phyloP scores from a whole-genome alignment of 2,888 invertebrate genomes.

The Opisthograptis luteolata region DNA sequence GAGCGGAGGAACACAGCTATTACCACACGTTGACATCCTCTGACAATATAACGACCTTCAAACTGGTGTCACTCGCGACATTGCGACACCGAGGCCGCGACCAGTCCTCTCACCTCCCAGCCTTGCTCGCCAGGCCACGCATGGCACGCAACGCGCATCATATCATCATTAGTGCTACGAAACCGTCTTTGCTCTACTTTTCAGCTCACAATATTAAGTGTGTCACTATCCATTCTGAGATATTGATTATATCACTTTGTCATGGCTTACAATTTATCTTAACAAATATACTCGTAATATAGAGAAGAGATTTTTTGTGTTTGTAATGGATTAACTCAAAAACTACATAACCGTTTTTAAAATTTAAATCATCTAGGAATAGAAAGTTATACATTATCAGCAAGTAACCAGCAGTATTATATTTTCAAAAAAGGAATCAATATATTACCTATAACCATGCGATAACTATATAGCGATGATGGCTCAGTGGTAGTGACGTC shows the following conservation, averaged over 20 bases:
- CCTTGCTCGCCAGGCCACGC: not conserved
- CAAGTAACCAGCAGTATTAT: too few relatives aligned
- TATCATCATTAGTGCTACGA: constrained; percentile 7
- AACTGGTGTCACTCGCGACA: constrained; percentile 42
- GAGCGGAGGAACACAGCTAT: constrained; percentile 59
- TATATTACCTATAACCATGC: too few relatives aligned
- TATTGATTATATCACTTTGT: not conserved
- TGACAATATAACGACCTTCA: constrained; percentile 55
- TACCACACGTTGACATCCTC: constrained; percentile 54
- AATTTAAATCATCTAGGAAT: too few relatives aligned
- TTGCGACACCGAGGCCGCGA: constrained; percentile 42
- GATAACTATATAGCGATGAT: too few relatives aligned
- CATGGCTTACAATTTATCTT: not conserved
- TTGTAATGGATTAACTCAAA: too few relatives aligned
- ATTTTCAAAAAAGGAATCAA: too few relatives aligned
- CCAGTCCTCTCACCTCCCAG: constrained; percentile 23
- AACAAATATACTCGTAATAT: too few relatives aligned
- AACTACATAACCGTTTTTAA: too few relatives aligned
- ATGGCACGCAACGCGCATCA: constrained; percentile 12
- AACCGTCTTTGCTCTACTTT: constrained; percentile 18
- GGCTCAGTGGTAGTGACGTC: too few relatives aligned
- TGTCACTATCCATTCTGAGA: not conserved
- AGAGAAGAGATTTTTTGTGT: too few relatives aligned
- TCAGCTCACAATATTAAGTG: not conserved
- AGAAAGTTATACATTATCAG: too few relatives aligned